Conservation (phyloP, 2,888 invertebrate species). For the Lasioglossum calceatum region DNA sequence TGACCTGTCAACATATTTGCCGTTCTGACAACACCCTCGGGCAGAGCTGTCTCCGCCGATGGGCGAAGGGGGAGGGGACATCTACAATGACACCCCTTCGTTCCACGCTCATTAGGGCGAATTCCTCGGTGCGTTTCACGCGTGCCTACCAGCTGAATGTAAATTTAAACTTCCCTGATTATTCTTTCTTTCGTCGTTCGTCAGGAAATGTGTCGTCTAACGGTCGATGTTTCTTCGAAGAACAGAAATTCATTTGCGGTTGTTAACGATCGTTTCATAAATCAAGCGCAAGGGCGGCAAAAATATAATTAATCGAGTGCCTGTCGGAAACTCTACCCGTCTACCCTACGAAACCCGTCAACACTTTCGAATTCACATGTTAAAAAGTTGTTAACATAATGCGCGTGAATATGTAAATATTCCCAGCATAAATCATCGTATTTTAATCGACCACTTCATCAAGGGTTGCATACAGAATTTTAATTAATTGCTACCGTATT, state of each 20-base stretch:
- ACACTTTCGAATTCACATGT: neutral
- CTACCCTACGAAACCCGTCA: neutral
- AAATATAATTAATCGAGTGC: neutral
- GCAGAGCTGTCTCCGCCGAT: slow-evolving; percentile 43
- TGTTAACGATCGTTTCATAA: slow-evolving; percentile 7
- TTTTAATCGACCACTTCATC: neutral
- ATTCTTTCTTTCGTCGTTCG: slow-evolving; percentile 30
- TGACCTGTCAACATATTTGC: slow-evolving; percentile 80
- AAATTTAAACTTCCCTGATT: slow-evolving; percentile 69
- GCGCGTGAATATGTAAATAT: neutral
- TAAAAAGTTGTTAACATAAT: neutral
- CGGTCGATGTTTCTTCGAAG: neutral
- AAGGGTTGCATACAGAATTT: neutral
- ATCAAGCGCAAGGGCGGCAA: neutral
- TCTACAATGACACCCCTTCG: slow-evolving; percentile 75
- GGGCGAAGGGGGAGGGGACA: slow-evolving; percentile 58
- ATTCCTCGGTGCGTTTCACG: slow-evolving; percentile 74
- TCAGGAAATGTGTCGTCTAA: slow-evolving; percentile 1
- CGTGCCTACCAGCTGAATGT: slow-evolving; percentile 62
- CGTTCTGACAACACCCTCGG: slow-evolving; percentile 72
- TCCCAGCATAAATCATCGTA: neutral
- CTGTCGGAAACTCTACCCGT: neutral
- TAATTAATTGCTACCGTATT: neutral
- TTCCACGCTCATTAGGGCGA: slow-evolving; percentile 78
- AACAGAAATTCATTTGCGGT: neutral